Evolutionary conservation across 2,888 invertebrate species (phyloP).

Genomic region (Catocala sponsa): DNA sequence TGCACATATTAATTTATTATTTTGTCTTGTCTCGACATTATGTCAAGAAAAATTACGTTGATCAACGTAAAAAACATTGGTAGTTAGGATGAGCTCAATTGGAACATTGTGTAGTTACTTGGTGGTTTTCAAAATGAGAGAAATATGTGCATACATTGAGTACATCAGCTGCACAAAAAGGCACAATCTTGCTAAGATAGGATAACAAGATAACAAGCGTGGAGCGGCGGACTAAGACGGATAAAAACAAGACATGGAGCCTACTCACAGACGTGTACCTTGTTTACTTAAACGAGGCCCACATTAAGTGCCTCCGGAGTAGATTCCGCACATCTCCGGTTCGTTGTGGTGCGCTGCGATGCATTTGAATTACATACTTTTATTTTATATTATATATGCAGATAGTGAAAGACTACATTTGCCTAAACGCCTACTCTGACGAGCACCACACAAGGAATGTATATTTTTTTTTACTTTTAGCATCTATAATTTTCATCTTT

Average conservation of each 20-base stretch:
- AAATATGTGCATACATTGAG: constrained; percentile 72
- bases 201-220: constrained; percentile 87
- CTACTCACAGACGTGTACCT: constrained; percentile 80
- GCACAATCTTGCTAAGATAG: constrained; percentile 84
- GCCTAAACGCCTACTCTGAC: too few species aligned
- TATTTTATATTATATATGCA: not conserved
- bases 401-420: too few species aligned
- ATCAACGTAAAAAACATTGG: not conserved
- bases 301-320: constrained; percentile 69
- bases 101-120: constrained; percentile 47
- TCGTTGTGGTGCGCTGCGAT: constrained; percentile 40
- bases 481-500: too few species aligned
- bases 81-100: constrained; percentile 24
- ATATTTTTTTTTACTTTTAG: too few species aligned
- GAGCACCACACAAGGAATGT: too few species aligned
- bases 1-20: too few species aligned
- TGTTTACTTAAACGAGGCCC: constrained; percentile 85
- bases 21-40: too few species aligned
- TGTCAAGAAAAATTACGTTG: too few species aligned
- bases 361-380: constrained; percentile 41
- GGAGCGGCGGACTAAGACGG: constrained; percentile 80
- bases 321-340: constrained; percentile 51
- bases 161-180: constrained; percentile 79
- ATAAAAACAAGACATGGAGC: constrained; percentile 83
- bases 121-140: constrained; percentile 59